phyloP scores from a whole-genome alignment of 35 echinoderm and acorn worm species.

The Ptychodera flava region DNA sequence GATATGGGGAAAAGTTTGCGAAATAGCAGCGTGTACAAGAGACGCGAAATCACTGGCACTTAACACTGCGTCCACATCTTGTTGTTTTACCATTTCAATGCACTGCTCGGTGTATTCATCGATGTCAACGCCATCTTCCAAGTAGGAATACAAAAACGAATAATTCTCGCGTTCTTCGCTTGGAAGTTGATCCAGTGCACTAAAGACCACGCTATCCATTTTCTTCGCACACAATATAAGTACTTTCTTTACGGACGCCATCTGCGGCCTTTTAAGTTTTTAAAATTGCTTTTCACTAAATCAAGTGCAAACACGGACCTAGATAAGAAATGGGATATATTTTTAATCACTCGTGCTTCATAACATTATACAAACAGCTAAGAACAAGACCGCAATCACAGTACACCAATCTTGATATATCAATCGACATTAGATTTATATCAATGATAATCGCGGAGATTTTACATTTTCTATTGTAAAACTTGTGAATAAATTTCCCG shows the following conservation, averaged over 20 bases:
- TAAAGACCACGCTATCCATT: neutral
- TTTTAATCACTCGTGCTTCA: too few species aligned
- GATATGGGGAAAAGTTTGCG: neutral
- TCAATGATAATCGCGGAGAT: too few species aligned
- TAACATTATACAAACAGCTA: too few species aligned
- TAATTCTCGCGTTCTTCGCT: neutral
- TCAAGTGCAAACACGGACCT: too few species aligned
- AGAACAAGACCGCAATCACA: too few species aligned
- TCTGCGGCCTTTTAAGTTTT: too few species aligned
- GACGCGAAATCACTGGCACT: neutral
- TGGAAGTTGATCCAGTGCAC: neutral
- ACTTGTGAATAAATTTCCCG: too few species aligned
- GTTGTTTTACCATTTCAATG: neutral
- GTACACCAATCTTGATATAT: too few species aligned
- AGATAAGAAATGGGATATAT: too few species aligned
- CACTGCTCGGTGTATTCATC: neutral
- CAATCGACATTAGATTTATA: too few species aligned
- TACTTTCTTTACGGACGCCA: neutral
- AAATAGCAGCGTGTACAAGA: neutral
- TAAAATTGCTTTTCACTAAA: too few species aligned
- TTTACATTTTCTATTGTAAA: too few species aligned
- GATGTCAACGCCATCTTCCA: neutral
- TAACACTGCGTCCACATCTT: neutral
- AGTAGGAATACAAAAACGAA: neutral
- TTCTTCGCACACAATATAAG: neutral